phyloP scores from a whole-genome alignment of 2,797 vertebrate species.

The Tympanoctomys barrerae region DNA sequence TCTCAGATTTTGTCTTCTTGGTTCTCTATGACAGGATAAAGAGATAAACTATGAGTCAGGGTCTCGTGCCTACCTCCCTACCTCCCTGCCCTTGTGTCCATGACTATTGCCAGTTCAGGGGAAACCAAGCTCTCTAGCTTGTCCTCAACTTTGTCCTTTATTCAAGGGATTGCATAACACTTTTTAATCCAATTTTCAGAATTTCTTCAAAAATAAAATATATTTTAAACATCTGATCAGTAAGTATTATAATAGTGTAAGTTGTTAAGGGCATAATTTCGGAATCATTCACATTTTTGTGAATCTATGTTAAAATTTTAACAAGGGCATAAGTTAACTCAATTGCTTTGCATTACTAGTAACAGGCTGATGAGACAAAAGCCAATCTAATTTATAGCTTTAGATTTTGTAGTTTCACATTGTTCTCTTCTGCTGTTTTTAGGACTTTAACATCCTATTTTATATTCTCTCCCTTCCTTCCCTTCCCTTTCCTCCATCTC shows the following conservation, averaged over 20 bases:
- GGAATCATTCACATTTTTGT: background rate
- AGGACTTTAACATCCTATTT: background rate
- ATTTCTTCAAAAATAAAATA: background rate
- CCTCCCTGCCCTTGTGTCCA: no score
- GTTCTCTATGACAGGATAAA: background rate
- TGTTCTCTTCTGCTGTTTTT: conserved; percentile 22
- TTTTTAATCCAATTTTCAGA: background rate
- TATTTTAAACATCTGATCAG: background rate
- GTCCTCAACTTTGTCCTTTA: background rate
- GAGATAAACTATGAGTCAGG: background rate
- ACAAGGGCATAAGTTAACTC: background rate
- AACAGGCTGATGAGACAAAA: background rate
- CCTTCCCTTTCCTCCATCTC: background rate
- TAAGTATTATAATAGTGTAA: background rate
- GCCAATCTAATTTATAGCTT: background rate
- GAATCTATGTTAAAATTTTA: background rate
- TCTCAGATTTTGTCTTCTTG: conserved; percentile 20
- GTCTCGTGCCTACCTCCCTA: background rate
- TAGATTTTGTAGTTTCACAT: background rate
- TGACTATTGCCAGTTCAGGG: background rate
- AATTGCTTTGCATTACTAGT: background rate
- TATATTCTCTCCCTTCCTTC: background rate
- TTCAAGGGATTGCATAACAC: background rate
- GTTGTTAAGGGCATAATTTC: background rate
- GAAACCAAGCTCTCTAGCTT: accelerated